phyloP scores from a whole-genome alignment of 1,140 invertebrate species.

The Mactra quadrangularis region DNA sequence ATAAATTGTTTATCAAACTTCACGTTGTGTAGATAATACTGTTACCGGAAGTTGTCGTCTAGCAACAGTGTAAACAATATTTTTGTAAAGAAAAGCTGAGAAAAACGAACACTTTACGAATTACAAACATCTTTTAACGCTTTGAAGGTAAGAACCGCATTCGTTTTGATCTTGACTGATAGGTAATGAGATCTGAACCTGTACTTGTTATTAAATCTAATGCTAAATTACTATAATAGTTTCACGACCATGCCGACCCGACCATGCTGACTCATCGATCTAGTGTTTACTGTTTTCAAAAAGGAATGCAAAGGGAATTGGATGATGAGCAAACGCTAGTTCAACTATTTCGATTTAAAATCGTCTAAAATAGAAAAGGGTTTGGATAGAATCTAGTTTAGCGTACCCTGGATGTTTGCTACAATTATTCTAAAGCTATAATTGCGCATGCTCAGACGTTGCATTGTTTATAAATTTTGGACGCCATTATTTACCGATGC shows the following conservation, averaged over 20 bases:
- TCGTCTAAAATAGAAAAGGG: too few relatives aligned
- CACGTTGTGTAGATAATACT: neutral
- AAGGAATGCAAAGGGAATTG: too few relatives aligned
- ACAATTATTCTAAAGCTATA: too few relatives aligned
- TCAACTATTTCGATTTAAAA: too few relatives aligned
- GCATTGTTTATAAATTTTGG: too few relatives aligned
- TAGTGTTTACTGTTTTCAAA: too few relatives aligned
- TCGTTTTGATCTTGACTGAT: neutral
- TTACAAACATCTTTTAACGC: neutral
- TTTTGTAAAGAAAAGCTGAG: neutral
- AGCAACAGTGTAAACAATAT: conserved; percentile 26
- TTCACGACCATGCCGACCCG: neutral
- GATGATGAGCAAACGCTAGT: too few relatives aligned
- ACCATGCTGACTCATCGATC: neutral
- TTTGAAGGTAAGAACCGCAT: neutral
- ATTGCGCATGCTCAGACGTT: too few relatives aligned
- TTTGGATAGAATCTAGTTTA: too few relatives aligned
- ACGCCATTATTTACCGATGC: too few relatives aligned
- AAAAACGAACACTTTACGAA: conserved; percentile 1
- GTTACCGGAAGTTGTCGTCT: neutral
- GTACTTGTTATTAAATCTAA: neutral
- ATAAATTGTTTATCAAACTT: neutral
- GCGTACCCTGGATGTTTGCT: too few relatives aligned
- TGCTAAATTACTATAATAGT: neutral
- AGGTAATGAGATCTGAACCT: neutral